Evolutionary conservation across 1,140 invertebrate species (phyloP), one percentile per base, ranked within the genome.

Genomic region (Drosophila serrata): DNA sequence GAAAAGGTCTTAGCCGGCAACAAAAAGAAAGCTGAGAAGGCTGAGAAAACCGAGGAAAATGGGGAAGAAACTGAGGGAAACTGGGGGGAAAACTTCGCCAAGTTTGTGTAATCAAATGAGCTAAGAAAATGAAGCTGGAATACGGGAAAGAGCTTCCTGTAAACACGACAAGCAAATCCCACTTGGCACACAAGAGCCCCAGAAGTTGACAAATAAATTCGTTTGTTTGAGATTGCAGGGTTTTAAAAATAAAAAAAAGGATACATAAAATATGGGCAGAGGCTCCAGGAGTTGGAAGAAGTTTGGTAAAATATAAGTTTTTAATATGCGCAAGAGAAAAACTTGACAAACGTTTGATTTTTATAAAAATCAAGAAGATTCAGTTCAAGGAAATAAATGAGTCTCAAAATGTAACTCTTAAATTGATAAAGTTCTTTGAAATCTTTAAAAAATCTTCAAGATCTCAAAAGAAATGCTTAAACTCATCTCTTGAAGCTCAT

Each of bases 71-170:
- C 9, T n/a, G 22, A 1, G 0, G 46, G 9, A 29, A 70, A 56
- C 27, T 58, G 39, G 17, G 33, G 17, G 55, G 37, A 72, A 72
- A 72, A 60, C 65, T 59, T 69, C 13, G 33, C 65, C 69, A 73
- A 72, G 65, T 72, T 72, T 46, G 35, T 58, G 65, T 72, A 72
- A 72, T 72, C 68, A 72, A 72, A 72, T 72, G 65, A 72, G 68
- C 64, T 37, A 45, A 42, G 68, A 69, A 72, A 72, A 17, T 35
- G 49, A 39, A 72, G 65, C 40, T 70, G 64, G 15, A 31, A 56
- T 19, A 63, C 19, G n/a, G 11, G n/a, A 9, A 24, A 42, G 19
- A 56, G 40, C 51, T 46, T 35, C 35, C 65, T 24, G 65, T 22
- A 55, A 55, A 67, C 65, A 68, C 64, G 65, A 53, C 63, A 69